These are phyloP conservation scores for Drosophila rellima DNA, from an alignment of 2,888 invertebrate species.

Conservation along the genomic window DNA sequence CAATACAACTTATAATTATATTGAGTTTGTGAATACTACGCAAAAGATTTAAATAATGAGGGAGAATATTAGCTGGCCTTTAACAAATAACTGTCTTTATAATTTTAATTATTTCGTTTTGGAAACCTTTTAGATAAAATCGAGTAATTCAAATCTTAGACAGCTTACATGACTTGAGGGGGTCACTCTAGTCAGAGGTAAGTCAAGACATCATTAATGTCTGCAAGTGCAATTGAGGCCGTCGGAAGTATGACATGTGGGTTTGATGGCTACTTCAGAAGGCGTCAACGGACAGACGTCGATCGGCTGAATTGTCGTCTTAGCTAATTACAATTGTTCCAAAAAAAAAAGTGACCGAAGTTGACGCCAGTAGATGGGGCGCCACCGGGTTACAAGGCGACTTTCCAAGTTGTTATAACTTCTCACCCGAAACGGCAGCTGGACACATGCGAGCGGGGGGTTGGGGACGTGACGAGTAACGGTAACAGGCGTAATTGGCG, in stretches of 20 bases:
- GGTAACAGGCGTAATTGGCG: conserved; percentile 81
- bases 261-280: conserved; percentile 46
- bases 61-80: too few relatives aligned
- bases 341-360: conserved; percentile 42
- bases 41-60: too few relatives aligned
- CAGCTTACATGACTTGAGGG: not conserved
- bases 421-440: conserved; percentile 44
- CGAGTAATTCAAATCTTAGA: not conserved
- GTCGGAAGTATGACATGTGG: conserved; percentile 67
- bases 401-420: conserved; percentile 57
- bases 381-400: conserved; percentile 50
- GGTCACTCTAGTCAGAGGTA: conserved; percentile 12
- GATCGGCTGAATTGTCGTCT: conserved; percentile 45
- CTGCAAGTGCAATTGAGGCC: conserved; percentile 54
- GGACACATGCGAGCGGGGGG: conserved; percentile 42
- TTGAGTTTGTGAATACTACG: too few relatives aligned
- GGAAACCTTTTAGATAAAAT: too few relatives aligned
- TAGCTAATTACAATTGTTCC: conserved; percentile 48
- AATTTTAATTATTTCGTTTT: too few relatives aligned
- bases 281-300: conserved; percentile 62
- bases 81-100: too few relatives aligned
- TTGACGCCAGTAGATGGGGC: conserved; percentile 67
- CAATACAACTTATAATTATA: too few relatives aligned
- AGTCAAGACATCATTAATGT: conserved; percentile 17
- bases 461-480: conserved; percentile 72